A percentile compares a stretch with the other conserved stretches of the same genome.
Evolutionary conservation across 2,888 invertebrate species (phyloP).

Genomic region (Incurvaria masculella): DNA sequence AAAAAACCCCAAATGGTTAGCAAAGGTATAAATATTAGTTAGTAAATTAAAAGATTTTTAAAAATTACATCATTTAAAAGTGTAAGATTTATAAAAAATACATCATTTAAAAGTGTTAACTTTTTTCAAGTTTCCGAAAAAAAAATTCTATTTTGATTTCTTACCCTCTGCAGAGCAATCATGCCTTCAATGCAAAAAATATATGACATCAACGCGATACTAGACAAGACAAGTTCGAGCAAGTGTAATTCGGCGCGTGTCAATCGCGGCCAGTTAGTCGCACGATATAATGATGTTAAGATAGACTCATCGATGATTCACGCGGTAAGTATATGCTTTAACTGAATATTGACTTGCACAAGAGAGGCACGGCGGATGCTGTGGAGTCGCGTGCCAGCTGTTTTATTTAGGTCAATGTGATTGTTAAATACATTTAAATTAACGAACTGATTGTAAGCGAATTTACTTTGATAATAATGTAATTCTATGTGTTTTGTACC

Average conservation of each 20-base stretch:
- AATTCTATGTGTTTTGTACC: too few relatives aligned
- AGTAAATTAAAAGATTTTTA: too few relatives aligned
- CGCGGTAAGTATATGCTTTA: conserved; percentile 31
- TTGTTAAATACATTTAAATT: too few relatives aligned
- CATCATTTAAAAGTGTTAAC: too few relatives aligned
- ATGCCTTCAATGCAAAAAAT: background rate
- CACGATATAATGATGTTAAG: conserved; percentile 46
- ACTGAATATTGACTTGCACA: conserved; percentile 48
- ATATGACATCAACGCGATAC: conserved; percentile 2
- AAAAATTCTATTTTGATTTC: conserved; percentile 4
- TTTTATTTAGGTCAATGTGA: too few relatives aligned
- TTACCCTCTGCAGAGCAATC: background rate
- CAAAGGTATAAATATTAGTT: too few relatives aligned
- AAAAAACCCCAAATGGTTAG: too few relatives aligned
- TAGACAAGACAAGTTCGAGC: conserved; percentile 2
- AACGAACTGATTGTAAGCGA: too few relatives aligned
- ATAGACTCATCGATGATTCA: conserved; percentile 57
- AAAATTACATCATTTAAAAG: too few relatives aligned
- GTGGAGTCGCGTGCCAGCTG: conserved; percentile 30
- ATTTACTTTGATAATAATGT: too few relatives aligned
- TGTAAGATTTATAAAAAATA: too few relatives aligned
- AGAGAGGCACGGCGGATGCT: conserved; percentile 34
- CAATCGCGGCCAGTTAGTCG: conserved; percentile 15
- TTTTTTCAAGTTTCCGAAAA: conserved; percentile 6
- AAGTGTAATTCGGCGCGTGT: background rate